phyloP scores from a whole-genome alignment of 2,113 vertebrate genomes.

The Leptobrachium ailaonicum region DNA sequence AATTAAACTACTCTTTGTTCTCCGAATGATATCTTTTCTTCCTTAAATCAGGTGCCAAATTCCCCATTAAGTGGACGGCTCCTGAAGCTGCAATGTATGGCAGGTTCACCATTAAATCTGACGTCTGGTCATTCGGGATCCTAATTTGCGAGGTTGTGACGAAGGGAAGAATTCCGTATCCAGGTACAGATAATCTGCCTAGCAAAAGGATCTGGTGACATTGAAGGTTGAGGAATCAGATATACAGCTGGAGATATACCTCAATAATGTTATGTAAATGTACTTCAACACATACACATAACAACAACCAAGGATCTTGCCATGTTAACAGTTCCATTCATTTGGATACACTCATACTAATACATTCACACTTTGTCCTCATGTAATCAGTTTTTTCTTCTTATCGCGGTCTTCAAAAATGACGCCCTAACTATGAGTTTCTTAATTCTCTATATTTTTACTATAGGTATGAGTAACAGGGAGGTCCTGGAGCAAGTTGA shows the following conservation, averaged over 20 bases:
- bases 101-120: conserved; percentile 95
- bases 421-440: not conserved
- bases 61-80: conserved; percentile 98
- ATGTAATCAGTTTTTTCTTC: too few relatives aligned
- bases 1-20: not conserved
- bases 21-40: not conserved
- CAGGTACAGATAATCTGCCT: conserved; percentile 74
- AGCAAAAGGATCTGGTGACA: conserved; percentile 24
- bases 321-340: not conserved
- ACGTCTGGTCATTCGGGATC: conserved; percentile 97
- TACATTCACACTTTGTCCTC: too few relatives aligned
- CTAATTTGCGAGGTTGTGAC: conserved; percentile 93
- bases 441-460: not conserved
- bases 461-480: conserved; percentile 89
- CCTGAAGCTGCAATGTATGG: conserved; percentile 92
- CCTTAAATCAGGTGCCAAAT: conserved; percentile 83
- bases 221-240: not conserved
- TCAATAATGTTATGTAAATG: not conserved
- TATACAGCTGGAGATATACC: not conserved
- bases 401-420: not conserved
- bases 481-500: conserved; percentile 97
- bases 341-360: not conserved
- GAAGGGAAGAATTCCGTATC: conserved; percentile 96
- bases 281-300: not conserved
- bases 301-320: not conserved